A percentile compares a stretch with the other conserved stretches of the same genome.
These are phyloP conservation scores for Drosophila monieri DNA, from an alignment of 2,888 invertebrate genomes.

Conservation along the genomic window DNA sequence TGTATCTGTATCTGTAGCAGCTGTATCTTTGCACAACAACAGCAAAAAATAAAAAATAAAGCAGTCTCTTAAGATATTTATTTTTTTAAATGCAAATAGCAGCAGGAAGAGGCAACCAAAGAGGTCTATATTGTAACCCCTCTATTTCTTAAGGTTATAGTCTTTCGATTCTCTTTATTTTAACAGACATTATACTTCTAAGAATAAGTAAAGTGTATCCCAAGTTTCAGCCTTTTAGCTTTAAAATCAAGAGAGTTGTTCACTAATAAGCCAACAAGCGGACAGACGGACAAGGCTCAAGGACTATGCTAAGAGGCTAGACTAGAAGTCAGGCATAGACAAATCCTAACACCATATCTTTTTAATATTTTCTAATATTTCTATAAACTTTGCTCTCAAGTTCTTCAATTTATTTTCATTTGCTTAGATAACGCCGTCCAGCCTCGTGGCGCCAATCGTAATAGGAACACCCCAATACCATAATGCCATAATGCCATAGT, in stretches of 20 bases:
- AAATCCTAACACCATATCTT: too few species aligned
- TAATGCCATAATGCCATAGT: neutral
- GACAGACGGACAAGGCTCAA: too few species aligned
- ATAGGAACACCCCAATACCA: slow-evolving; percentile 49
- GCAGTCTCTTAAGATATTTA: neutral
- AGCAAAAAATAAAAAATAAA: neutral
- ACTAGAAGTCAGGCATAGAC: too few species aligned
- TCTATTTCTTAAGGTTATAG: neutral
- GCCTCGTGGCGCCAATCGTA: slow-evolving; percentile 67
- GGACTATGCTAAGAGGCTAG: too few species aligned
- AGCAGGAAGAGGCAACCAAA: neutral
- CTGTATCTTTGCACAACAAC: slow-evolving; percentile 6
- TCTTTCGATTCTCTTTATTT: neutral
- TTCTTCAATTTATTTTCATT: neutral
- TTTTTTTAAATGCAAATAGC: neutral
- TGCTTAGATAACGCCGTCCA: too few species aligned
- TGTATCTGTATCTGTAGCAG: slow-evolving; percentile 19
- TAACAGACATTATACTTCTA: neutral
- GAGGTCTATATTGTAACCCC: neutral
- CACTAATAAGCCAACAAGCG: neutral
- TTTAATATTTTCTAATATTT: too few species aligned
- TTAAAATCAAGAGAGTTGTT: neutral
- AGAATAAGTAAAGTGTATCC: neutral
- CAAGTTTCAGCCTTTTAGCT: neutral
- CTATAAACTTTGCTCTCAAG: neutral